Conservation (phyloP, 2,113 vertebrate genomes). For the Vanacampus margaritifer region DNA sequence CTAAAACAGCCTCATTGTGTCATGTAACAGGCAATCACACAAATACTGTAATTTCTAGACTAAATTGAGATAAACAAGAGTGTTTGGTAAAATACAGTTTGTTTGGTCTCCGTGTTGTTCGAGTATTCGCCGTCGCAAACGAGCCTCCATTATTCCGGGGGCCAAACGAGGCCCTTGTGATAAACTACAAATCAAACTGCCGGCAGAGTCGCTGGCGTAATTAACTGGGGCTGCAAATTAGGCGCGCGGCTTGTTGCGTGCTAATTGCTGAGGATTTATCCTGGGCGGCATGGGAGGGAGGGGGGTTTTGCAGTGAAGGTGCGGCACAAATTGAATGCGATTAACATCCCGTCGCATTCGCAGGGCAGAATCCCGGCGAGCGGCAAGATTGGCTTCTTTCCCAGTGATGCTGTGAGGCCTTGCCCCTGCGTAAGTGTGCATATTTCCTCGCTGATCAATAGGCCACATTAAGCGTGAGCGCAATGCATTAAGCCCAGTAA, state of each 20-base stretch:
- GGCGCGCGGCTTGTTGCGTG: slow-evolving; percentile 66
- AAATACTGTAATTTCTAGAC: background rate
- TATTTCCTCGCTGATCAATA: slow-evolving; percentile 46
- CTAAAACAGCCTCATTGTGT: no score
- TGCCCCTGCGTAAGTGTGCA: slow-evolving; percentile 88
- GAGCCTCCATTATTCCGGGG: slow-evolving; percentile 62
- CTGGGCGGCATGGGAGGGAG: slow-evolving; percentile 38
- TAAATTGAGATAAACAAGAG: slow-evolving; percentile 8
- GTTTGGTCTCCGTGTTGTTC: slow-evolving; percentile 40
- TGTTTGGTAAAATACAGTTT: slow-evolving; percentile 36
- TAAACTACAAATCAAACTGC: slow-evolving; percentile 66
- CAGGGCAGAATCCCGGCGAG: slow-evolving; percentile 87
- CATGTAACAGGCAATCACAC: no score
- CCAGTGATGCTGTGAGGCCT: slow-evolving; percentile 88
- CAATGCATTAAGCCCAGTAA: slow-evolving; percentile 41
- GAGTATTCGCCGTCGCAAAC: slow-evolving; percentile 55
- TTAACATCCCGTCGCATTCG: slow-evolving; percentile 60
- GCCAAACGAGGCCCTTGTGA: slow-evolving; percentile 65
- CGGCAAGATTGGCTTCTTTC: slow-evolving; percentile 90
- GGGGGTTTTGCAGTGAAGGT: slow-evolving; percentile 9
- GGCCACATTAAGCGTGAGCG: slow-evolving; percentile 45
- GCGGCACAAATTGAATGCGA: slow-evolving; percentile 52
- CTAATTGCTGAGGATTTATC: slow-evolving; percentile 74
- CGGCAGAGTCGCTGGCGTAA: slow-evolving; percentile 67
- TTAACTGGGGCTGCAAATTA: slow-evolving; percentile 71